Evolutionary conservation across 2,797 vertebrate genomes (phyloP).

Genomic region (Poecile montanus): DNA sequence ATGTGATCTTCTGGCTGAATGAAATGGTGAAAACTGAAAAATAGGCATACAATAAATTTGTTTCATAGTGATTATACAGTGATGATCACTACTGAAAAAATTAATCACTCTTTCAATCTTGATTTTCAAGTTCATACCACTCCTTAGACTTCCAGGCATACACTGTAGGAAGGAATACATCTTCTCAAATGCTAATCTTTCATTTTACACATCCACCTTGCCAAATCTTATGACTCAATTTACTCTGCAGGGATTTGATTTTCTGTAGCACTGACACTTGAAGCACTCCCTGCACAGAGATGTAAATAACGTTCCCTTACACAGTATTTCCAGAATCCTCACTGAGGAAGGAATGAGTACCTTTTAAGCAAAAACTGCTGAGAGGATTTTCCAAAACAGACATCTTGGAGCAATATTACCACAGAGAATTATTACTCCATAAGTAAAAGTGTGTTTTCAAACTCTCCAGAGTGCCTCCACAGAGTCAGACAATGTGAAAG

Average conservation of each 20-base stretch:
- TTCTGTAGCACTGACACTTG: background rate
- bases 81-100: background rate
- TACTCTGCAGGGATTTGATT: background rate
- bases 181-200: background rate
- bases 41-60: background rate
- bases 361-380: background rate
- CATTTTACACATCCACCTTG: background rate
- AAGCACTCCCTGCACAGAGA: background rate
- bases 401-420: background rate
- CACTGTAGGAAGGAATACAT: background rate
- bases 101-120: background rate
- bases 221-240: constrained; percentile 28
- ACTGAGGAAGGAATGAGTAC: background rate
- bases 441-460: background rate
- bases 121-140: background rate
- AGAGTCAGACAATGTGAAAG: background rate
- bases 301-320: background rate
- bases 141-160: background rate
- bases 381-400: background rate
- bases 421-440: background rate
- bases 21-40: background rate
- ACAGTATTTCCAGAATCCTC: background rate
- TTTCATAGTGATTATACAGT: background rate
- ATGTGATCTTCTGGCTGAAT: background rate
- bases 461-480: background rate